Base-by-base conservation (phyloP, 53 echinoderm and acorn worm genomes). In the Echinometra lucunter region DNA sequence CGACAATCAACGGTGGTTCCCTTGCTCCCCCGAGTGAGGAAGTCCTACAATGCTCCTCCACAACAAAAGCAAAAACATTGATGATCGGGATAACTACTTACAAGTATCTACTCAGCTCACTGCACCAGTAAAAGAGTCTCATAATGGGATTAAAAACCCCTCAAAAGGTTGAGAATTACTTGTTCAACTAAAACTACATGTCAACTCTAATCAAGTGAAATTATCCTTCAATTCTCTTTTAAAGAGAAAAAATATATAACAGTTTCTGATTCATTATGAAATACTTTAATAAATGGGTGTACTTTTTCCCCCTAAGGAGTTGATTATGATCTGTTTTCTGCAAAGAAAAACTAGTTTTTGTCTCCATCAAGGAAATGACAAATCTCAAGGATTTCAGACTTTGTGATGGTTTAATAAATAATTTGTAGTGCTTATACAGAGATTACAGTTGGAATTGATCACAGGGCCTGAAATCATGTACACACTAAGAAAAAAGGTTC, bases 131-230 rank as follows among this genome's bases (percentile, higher is more conserved):
- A 75, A 75, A 40, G 75, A 40, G 75, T 75, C 37, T 75, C 75
- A 75, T 75, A 40, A 19, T 75, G 75, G 75, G 75, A 75, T 75
- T 40, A 75, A 75, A 66, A 37, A 75, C 4, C 75, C 17, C 75
- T 75, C 75, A 40, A 34, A 75, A 75, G 40, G 75, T 19, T 75
- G 38, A 40, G 19, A 40, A 38, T 75, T 75, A 40, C 75, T 40
- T 75, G 27, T 32, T 37, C 75, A 11, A 34, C 11, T 19, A 75
- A 75, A 75, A 37, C 8, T 34, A 34, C 70, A 37, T 40, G 75
- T 75, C 75, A 75, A 38, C 19, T 75, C n/a, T 75, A 75, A 75
- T 75, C 40, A 75, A 75, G 75, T 30, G 70, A 70, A 12, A 70
- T 13, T 30, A 34, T 11, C 34, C n/a, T 30, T 70, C 34, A 11